Evolutionary conservation across 1,140 invertebrate genomes (phyloP), one percentile per base, ranked within the genome.

Genomic region (Hestina assimilis): DNA sequence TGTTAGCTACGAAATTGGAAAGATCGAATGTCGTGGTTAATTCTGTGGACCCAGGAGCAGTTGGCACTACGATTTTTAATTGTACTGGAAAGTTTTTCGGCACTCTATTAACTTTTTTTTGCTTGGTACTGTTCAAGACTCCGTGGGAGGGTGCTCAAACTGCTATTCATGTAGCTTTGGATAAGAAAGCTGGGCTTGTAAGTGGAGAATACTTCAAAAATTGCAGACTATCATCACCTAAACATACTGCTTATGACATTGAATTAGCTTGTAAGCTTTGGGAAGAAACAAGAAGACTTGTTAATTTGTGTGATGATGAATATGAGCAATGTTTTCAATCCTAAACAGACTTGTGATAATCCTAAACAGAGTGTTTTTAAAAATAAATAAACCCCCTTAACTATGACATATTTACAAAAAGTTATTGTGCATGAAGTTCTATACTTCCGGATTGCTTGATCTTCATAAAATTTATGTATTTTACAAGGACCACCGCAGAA

Each of bases 1-100:
- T 94, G 72, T 74, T 95, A n/a, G 80, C 90, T 1, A 84, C 79
- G 35, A 85, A 80, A 63, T 70, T 94, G 17, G 77, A 91, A 82
- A 90, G 90, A 86, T 81, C 59, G 0, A 89, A 89, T n/a, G 89
- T 93, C 9, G 89, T 89, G 1, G 77, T 88, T 0, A 92, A 92
- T 59, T 69, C 87, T 0, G 72, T 92, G 3, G 91, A 93, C 58
- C 92, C 92, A 2, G 92, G 92, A 1, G 75, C 90, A 1, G 90
- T 92, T 2, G 84, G 89, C 8, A 94, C 93, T 0, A 90, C 91
- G 4, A 79, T 87, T 11, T 81, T 75, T 8, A 58, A 63, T 21
- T 66, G 55, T 26, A 28, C 55, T 2, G 70, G 70, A 4, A 42
- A 48, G 14, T 54, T 63, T 3, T 55, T 64, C 4, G 80, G 65